Conservation (phyloP, 2,888 invertebrate genomes). For the Callinectes sapidus region DNA sequence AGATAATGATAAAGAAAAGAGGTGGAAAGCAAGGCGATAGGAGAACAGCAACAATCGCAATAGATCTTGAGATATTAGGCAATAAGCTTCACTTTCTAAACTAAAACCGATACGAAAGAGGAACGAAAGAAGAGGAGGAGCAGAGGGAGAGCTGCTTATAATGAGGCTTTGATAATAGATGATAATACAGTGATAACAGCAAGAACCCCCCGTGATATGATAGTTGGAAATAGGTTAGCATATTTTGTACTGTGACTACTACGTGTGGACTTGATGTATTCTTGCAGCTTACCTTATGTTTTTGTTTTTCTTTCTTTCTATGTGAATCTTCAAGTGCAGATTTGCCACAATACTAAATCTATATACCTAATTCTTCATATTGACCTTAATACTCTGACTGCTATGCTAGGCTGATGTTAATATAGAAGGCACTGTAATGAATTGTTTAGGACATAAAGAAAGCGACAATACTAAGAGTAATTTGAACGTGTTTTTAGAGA, state of each 20-base stretch:
- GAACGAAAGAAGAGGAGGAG: not conserved
- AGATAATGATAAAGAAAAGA: not conserved
- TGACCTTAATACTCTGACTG: not conserved
- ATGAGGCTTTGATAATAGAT: not conserved
- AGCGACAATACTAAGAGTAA: no score
- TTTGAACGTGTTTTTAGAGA: no score
- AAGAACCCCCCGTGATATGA: not conserved
- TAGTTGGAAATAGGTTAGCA: no score
- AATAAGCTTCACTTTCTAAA: no score
- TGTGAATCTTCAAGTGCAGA: not conserved
- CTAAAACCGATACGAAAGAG: not conserved
- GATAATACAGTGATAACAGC: not conserved
- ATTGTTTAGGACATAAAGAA: no score
- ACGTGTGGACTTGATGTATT: no score
- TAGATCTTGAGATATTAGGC: not conserved
- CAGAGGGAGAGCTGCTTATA: not conserved
- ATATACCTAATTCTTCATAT: not conserved
- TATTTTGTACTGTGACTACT: no score
- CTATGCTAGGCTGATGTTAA: no score
- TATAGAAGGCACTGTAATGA: no score
- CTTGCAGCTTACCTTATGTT: no score
- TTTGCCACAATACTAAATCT: not conserved
- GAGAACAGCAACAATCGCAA: not conserved
- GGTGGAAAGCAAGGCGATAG: not conserved
- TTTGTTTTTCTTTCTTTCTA: not conserved